Conservation (phyloP, 2,888 invertebrate species). For the Pharmacophagus antenor region DNA sequence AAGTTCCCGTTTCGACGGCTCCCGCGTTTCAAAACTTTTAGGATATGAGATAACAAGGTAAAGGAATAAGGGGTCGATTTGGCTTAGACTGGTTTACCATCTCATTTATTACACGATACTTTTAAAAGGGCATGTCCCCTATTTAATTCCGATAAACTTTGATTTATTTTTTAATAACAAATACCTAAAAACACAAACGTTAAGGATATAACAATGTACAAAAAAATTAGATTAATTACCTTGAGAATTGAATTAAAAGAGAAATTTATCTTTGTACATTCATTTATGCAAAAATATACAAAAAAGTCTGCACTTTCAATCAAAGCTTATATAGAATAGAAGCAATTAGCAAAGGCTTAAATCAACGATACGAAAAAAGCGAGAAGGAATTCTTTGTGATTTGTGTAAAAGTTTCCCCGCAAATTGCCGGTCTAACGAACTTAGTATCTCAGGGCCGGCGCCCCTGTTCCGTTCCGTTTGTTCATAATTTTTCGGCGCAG, state of each 20-base stretch:
- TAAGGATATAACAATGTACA: too few species aligned
- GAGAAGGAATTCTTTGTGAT: constrained; percentile 28
- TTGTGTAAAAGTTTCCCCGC: constrained; percentile 32
- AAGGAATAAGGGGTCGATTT: constrained; percentile 75
- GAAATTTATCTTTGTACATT: not conserved
- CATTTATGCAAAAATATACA: not conserved
- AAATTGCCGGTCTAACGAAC: constrained; percentile 29
- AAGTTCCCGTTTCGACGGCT: constrained; percentile 79
- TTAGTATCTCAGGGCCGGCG: constrained; percentile 26
- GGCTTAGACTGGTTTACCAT: constrained; percentile 70
- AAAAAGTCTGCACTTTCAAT: not conserved
- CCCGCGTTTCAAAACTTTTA: constrained; percentile 79
- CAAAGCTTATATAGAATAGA: not conserved
- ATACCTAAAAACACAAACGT: too few species aligned
- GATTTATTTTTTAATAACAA: not conserved
- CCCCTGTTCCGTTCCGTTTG: constrained; percentile 37
- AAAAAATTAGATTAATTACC: too few species aligned
- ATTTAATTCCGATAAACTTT: not conserved
- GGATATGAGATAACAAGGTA: constrained; percentile 80
- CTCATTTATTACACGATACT: constrained; percentile 29
- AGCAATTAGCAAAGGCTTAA: constrained; percentile 24
- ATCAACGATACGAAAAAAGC: constrained; percentile 23
- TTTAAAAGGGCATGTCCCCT: not conserved
- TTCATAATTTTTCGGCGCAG: constrained; percentile 60
- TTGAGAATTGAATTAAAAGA: too few species aligned